Percentiles rank a stretch among this genome's conserved stretches.
Evolutionary conservation across 2,797 vertebrate species (phyloP).

Genomic region (Pagetopsis macropterus): DNA sequence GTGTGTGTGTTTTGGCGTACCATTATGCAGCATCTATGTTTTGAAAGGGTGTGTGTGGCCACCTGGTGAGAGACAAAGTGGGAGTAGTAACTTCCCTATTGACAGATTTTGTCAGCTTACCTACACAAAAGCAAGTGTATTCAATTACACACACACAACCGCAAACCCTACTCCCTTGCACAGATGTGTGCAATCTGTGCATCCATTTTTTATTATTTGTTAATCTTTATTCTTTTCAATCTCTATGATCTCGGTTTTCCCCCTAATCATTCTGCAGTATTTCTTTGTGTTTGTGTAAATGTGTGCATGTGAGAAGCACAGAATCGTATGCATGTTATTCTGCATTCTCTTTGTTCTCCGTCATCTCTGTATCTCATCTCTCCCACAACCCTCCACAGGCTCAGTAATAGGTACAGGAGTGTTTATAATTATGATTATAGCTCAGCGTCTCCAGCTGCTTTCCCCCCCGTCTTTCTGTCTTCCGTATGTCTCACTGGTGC

Average conservation of each 20-base stretch:
- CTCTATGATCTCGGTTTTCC: conserved; percentile 25
- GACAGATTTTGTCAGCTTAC: conserved; percentile 40
- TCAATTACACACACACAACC: not conserved
- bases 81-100: conserved; percentile 24
- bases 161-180: not conserved
- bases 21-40: conserved; percentile 3
- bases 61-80: conserved; percentile 31
- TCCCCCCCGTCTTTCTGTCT: conserved; percentile 10
- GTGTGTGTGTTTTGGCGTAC: not conserved
- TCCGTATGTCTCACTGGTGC: not conserved
- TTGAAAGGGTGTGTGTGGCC: conserved; percentile 10
- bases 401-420: conserved; percentile 52
- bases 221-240: conserved; percentile 5
- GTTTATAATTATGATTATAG: conserved; percentile 44
- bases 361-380: conserved; percentile 36
- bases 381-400: conserved; percentile 34
- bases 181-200: conserved; percentile 12
- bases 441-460: conserved; percentile 49
- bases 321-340: conserved; percentile 25
- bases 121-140: conserved; percentile 20
- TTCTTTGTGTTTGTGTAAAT: conserved; percentile 14
- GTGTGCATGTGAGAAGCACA: conserved; percentile 3
- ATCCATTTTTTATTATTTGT: conserved; percentile 36
- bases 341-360: conserved; percentile 54
- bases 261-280: not conserved